Percentiles rank a stretch among this genome's conserved stretches.
phyloP scores from a whole-genome alignment of 92 coral and sea anemone genomes.

The Muricea muricata region DNA sequence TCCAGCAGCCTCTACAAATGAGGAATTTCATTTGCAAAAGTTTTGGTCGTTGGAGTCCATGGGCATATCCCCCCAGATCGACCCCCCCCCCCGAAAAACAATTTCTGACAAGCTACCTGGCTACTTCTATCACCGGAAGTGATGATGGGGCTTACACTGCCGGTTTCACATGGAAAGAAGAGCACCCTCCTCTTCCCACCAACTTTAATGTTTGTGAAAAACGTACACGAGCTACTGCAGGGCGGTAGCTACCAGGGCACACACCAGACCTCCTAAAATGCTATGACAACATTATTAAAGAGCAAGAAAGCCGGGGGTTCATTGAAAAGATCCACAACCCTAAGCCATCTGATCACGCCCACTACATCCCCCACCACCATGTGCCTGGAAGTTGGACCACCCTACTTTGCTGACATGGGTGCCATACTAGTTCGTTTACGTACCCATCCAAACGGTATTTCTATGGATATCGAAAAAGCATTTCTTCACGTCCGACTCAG shows the following conservation, averaged over 20 bases:
- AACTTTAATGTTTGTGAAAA: too few species aligned
- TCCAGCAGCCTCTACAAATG: too few species aligned
- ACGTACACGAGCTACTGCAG: conserved; percentile 39
- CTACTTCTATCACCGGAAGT: conserved; percentile 20
- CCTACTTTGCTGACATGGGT: conserved; percentile 40
- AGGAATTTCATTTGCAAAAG: too few species aligned
- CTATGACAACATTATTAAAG: conserved; percentile 18
- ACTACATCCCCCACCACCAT: conserved; percentile 68
- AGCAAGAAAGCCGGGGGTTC: conserved; percentile 41
- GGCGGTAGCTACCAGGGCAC: neutral
- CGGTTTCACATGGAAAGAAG: too few species aligned
- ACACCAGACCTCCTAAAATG: conserved; percentile 22
- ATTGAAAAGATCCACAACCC: conserved; percentile 59
- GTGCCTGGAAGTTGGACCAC: conserved; percentile 60
- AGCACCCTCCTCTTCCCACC: too few species aligned
- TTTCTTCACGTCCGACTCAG: conserved; percentile 55
- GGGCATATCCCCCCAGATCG: too few species aligned
- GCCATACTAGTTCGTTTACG: conserved; percentile 59
- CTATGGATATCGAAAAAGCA: conserved; percentile 64
- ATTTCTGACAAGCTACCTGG: conserved; percentile 8
- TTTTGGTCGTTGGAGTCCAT: too few species aligned
- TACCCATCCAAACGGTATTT: conserved; percentile 25
- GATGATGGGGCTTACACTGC: conserved; percentile 22
- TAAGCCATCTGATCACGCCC: neutral
- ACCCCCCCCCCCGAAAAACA: conserved; percentile 20